Conservation (phyloP, 2,888 invertebrate species). For the Entomobrya proxima region DNA sequence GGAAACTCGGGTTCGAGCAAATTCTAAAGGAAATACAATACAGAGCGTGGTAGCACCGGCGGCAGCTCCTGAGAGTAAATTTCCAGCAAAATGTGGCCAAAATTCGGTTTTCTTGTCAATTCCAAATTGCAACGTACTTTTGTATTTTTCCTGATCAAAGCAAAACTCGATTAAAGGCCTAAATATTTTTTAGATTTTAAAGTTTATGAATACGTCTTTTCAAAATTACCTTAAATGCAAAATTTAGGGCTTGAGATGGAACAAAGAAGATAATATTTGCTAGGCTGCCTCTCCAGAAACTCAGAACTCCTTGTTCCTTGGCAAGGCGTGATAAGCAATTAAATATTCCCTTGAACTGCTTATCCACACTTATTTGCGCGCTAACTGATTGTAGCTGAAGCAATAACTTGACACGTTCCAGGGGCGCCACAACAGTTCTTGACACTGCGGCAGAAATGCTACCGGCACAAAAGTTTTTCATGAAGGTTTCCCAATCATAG, state of each 20-base stretch:
- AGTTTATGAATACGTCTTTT: too few species aligned
- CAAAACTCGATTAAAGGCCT: neutral
- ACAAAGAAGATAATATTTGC: conserved; percentile 97
- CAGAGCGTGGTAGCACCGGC: conserved; percentile 95
- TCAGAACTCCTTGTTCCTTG: conserved; percentile 88
- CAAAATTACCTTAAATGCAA: conserved; percentile 98
- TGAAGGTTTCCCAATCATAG: conserved; percentile 76
- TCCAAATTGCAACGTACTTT: conserved; percentile 85
- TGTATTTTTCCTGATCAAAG: conserved; percentile 62
- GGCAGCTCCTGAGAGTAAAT: conserved; percentile 94
- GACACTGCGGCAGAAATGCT: conserved; percentile 78
- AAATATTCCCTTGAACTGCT: conserved; percentile 83
- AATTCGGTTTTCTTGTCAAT: conserved; percentile 93
- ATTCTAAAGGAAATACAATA: conserved; percentile 96
- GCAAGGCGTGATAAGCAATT: conserved; percentile 91
- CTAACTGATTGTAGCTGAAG: conserved; percentile 79
- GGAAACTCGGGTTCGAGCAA: conserved; percentile 89
- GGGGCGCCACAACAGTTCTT: conserved; percentile 79
- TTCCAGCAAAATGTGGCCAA: conserved; percentile 91
- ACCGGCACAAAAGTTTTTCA: conserved; percentile 78
- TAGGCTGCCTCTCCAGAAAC: conserved; percentile 95
- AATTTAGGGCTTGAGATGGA: conserved; percentile 95
- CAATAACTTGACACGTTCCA: conserved; percentile 79
- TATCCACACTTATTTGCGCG: conserved; percentile 77
- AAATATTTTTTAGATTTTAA: too few species aligned